phyloP scores from a whole-genome alignment of 2,888 invertebrate species.

The Altica lythri region DNA sequence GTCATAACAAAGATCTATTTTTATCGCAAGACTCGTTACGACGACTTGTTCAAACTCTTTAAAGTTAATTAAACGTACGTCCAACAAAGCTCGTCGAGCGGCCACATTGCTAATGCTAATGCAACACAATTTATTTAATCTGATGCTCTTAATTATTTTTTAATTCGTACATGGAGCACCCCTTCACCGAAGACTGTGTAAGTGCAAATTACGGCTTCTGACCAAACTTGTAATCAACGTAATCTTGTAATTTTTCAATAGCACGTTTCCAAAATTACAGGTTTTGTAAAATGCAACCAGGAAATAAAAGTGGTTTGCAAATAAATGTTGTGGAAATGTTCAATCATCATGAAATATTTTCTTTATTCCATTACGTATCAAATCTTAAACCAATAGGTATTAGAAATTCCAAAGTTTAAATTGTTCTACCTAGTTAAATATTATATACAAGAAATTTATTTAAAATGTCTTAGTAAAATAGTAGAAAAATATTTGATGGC shows the following conservation, averaged over 20 bases:
- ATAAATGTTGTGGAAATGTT: no score
- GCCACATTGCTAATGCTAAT: conserved; percentile 34
- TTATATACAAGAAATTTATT: no score
- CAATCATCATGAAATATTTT: no score
- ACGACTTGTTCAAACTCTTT: conserved; percentile 35
- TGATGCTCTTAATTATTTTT: conserved; percentile 38
- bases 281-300: conserved; percentile 1
- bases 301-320: conserved; percentile 10
- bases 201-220: conserved; percentile 7
- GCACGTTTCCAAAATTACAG: conserved; percentile 7
- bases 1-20: conserved; percentile 34
- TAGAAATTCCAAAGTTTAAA: no score
- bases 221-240: conserved; percentile 9
- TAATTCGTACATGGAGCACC: conserved; percentile 27
- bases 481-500: no score
- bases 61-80: no score
- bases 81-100: conserved; percentile 13
- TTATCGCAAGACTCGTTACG: conserved; percentile 34
- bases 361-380: no score
- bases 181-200: neutral
- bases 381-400: no score
- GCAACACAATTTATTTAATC: conserved; percentile 28
- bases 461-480: no score
- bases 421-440: no score
- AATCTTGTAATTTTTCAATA: conserved; percentile 8